Conservation (phyloP, 2,797 vertebrate species). For the Phoxinus dragarum region DNA sequence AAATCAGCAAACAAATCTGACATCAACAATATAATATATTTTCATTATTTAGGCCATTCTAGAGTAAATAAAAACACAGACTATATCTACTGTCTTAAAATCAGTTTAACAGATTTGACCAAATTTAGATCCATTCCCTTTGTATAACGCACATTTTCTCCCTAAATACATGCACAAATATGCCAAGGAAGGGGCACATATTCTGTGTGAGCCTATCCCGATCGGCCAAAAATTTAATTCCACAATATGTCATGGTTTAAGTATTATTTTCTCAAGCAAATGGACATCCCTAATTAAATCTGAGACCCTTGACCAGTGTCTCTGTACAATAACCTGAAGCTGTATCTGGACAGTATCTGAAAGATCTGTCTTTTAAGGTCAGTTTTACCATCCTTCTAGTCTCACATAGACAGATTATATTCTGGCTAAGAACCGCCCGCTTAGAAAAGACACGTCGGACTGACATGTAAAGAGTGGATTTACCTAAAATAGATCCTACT, state of each 20-base stretch:
- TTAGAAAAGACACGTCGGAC: not conserved
- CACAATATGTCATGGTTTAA: slow-evolving; percentile 21
- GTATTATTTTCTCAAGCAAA: slow-evolving; percentile 18
- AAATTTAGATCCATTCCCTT: not conserved
- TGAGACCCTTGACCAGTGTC: slow-evolving; percentile 36
- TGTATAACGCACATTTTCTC: not conserved
- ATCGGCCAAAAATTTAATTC: not conserved
- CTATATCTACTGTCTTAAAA: not conserved
- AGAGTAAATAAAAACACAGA: not conserved
- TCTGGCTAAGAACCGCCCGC: not conserved
- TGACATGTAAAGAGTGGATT: not conserved
- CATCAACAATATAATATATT: not conserved
- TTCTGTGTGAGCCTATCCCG: not conserved
- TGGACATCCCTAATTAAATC: slow-evolving; percentile 22
- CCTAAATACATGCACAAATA: not conserved
- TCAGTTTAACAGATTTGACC: not conserved
- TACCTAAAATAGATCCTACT: not conserved
- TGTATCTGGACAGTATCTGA: not conserved
- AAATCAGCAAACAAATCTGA: not conserved
- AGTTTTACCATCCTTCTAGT: slow-evolving; percentile 7
- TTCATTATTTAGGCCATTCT: not conserved
- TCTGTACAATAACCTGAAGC: not conserved
- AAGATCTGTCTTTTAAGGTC: slow-evolving; percentile 2
- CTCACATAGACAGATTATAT: not conserved
- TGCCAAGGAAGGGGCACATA: not conserved